Percentiles rank a stretch among this genome's conserved stretches.
These are phyloP conservation scores for Automeris io DNA, from an alignment of 2,888 invertebrate genomes.

Conservation along the genomic window DNA sequence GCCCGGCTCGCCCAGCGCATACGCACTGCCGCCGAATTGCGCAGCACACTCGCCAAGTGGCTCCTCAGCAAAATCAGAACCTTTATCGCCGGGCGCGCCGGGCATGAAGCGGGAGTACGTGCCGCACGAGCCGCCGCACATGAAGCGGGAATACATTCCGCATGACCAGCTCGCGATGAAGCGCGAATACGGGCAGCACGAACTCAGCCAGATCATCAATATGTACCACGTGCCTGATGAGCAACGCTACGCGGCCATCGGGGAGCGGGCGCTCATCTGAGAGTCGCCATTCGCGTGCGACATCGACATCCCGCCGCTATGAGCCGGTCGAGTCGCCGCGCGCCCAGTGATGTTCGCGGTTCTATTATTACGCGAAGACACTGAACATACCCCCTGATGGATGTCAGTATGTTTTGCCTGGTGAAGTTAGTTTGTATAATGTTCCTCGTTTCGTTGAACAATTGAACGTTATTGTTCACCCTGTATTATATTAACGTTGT, in stretches of 20 bases:
- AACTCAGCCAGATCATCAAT: slow-evolving; percentile 81
- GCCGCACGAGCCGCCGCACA: slow-evolving; percentile 80
- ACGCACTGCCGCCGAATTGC: slow-evolving; percentile 81
- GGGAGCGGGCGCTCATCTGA: slow-evolving; percentile 81
- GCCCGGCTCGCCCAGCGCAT: slow-evolving; percentile 80
- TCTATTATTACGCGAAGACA: slow-evolving; percentile 52
- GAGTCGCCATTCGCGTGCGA: slow-evolving; percentile 81
- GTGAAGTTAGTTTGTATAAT: slow-evolving; percentile 59
- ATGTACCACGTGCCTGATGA: slow-evolving; percentile 82
- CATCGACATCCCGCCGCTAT: slow-evolving; percentile 80
- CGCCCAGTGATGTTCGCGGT: slow-evolving; percentile 64
- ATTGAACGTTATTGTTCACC: slow-evolving; percentile 69
- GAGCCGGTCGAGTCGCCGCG: slow-evolving; percentile 71
- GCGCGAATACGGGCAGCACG: slow-evolving; percentile 82
- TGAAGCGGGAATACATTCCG: slow-evolving; percentile 68
- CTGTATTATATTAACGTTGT: slow-evolving; percentile 73
- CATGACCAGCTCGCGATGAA: slow-evolving; percentile 79
- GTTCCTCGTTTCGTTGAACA: slow-evolving; percentile 46
- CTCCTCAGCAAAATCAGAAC: slow-evolving; percentile 92
- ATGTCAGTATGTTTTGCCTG: slow-evolving; percentile 70
- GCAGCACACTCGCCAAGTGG: slow-evolving; percentile 90
- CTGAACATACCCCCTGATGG: slow-evolving; percentile 69
- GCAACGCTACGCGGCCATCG: slow-evolving; percentile 76
- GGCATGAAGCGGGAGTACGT: slow-evolving; percentile 77
- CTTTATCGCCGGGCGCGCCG: slow-evolving; percentile 86